Percentiles rank a stretch among this genome's conserved stretches.
These are phyloP conservation scores for Plusia festucae DNA, from an alignment of 2,888 invertebrate genomes.

Conservation along the genomic window DNA sequence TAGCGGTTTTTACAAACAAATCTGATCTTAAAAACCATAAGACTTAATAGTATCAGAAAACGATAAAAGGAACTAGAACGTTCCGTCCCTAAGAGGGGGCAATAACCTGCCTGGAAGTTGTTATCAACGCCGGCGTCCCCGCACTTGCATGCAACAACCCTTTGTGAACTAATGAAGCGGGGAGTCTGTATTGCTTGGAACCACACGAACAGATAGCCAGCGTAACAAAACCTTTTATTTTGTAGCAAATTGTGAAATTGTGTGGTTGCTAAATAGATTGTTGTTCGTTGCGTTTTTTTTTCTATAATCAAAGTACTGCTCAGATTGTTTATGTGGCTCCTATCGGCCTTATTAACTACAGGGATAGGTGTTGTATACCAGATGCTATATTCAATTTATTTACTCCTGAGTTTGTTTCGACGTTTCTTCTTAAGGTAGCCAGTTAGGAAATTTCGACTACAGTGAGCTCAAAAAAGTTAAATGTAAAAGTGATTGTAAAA, in stretches of 20 bases:
- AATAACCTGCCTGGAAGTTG: slow-evolving; percentile 33
- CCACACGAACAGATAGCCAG: slow-evolving; percentile 39
- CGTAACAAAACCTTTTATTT: slow-evolving; percentile 26
- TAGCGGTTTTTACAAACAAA: no score
- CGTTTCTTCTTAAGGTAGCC: no score
- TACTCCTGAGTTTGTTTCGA: no score
- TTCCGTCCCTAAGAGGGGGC: slow-evolving; percentile 22
- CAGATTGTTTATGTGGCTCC: no score
- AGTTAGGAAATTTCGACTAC: no score
- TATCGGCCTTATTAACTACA: no score
- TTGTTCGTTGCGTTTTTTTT: not conserved
- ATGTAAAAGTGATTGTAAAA: no score
- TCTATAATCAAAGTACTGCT: not conserved
- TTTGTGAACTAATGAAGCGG: slow-evolving; percentile 53
- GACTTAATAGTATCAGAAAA: slow-evolving; percentile 2
- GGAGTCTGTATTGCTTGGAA: slow-evolving; percentile 41
- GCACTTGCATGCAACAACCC: slow-evolving; percentile 45
- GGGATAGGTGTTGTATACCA: no score
- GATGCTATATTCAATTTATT: no score
- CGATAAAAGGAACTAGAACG: not conserved
- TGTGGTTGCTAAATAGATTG: not conserved
- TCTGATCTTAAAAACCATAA: not conserved
- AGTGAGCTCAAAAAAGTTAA: no score
- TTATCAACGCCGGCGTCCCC: slow-evolving; percentile 6
- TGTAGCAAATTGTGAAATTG: slow-evolving; percentile 24